A percentile compares a stretch with the other conserved stretches of the same genome.
phyloP scores from a whole-genome alignment of 2,888 invertebrate species.

The Melipona beecheii region DNA sequence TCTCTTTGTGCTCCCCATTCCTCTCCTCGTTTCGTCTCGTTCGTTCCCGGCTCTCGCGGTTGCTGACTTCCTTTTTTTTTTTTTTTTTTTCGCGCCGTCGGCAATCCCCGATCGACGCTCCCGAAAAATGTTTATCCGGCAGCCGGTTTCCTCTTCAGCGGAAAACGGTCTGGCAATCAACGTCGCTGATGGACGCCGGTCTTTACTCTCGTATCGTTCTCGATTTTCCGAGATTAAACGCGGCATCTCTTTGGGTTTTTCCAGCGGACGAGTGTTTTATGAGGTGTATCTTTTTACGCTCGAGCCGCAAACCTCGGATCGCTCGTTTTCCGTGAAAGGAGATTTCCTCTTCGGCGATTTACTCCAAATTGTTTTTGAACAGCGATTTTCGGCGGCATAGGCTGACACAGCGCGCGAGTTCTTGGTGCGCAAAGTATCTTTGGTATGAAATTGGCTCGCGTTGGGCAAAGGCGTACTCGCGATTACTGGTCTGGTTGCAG shows the following conservation, averaged over 20 bases:
- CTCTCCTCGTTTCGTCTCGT: not conserved
- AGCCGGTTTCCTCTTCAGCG: not conserved
- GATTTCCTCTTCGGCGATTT: no score
- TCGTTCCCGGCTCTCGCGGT: not conserved
- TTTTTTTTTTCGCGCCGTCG: not conserved
- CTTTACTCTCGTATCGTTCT: not conserved
- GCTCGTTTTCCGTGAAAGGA: not conserved
- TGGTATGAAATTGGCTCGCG: no score
- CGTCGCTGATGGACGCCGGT: not conserved
- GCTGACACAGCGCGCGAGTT: no score
- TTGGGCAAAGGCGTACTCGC: no score
- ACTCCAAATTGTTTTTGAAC: no score
- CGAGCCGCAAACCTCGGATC: not conserved
- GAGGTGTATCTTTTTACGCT: not conserved
- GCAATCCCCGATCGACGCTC: not conserved
- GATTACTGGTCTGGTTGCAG: no score
- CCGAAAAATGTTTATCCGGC: conserved; percentile 10
- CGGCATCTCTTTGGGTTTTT: not conserved
- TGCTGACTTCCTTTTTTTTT: not conserved
- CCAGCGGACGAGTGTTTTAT: not conserved
- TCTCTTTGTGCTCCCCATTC: no score
- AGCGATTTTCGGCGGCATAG: no score
- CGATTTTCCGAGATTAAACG: not conserved
- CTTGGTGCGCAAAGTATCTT: no score
- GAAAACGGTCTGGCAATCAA: not conserved